phyloP scores from a whole-genome alignment of 92 coral and sea anemone species.

The Blastomussa wellsi region DNA sequence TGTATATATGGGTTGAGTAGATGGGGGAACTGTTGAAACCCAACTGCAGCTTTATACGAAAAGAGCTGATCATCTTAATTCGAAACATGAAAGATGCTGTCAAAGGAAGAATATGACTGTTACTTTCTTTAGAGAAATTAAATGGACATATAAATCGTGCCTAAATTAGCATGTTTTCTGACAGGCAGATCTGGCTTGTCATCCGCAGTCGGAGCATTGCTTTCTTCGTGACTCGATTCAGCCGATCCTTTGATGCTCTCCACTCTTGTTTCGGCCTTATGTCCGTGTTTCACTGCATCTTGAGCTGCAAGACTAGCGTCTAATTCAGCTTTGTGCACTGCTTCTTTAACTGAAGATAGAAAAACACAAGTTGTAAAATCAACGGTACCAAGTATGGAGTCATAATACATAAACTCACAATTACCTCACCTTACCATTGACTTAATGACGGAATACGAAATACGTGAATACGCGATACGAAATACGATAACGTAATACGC shows the following conservation, averaged over 20 bases:
- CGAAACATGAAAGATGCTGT: background rate
- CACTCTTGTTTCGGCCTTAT: slow-evolving; percentile 87
- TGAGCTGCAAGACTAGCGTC: slow-evolving; percentile 93
- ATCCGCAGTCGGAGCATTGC: slow-evolving; percentile 44
- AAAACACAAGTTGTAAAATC: slow-evolving; percentile 1
- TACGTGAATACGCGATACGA: no score
- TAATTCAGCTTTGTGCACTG: slow-evolving; percentile 92
- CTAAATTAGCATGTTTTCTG: slow-evolving; percentile 50
- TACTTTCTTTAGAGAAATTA: background rate
- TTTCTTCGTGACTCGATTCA: slow-evolving; percentile 50
- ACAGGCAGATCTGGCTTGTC: slow-evolving; percentile 31
- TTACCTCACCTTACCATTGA: background rate
- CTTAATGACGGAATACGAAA: no score
- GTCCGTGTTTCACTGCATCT: slow-evolving; percentile 77
- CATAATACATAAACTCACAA: no score
- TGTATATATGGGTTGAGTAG: no score
- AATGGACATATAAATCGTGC: slow-evolving; percentile 13
- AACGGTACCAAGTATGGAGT: background rate
- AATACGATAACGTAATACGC: background rate
- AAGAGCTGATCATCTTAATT: background rate
- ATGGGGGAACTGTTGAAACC: no score
- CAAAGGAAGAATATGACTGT: no score
- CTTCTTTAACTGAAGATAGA: slow-evolving; percentile 71
- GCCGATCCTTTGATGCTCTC: slow-evolving; percentile 44
- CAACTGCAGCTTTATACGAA: no score